Evolutionary conservation across 1,140 invertebrate genomes (phyloP), one percentile per base, ranked within the genome.

Genomic region (Ganaspis sp.): DNA sequence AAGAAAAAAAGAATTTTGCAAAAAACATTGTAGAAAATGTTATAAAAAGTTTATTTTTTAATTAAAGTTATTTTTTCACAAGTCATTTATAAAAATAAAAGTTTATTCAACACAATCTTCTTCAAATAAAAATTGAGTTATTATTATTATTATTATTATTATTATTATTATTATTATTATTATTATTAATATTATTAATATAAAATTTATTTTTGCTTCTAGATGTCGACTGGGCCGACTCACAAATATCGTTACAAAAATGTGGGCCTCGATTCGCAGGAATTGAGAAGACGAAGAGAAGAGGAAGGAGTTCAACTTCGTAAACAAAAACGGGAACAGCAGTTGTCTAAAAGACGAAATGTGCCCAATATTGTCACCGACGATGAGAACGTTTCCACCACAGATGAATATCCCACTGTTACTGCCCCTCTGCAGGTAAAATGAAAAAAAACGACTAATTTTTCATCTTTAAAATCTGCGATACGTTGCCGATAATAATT

Each of bases 241-340:
- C 97, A 99, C 90, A 97, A 98, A 87, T 95, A 98, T 90, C 95
- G 97, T 77, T 99, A 99, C 90, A 99, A 99, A 94, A 99, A 99
- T 92, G 93, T 94, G 79, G 97, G 95, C 4, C 90, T 99, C 79
- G 98, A 98, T 91, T 96, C 97, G 12, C 95, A 98, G 84, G 98
- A 99, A 90, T 91, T 99, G 75, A 92, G 98, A 23, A 93, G 98
- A 72, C 92, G 98, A 69, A 92, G 98, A 74, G 98, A 99, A 92
- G 98, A 99, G 87, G 98, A 99, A 92, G 98, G 98, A 38, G 96
- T 99, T 26, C 98, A 99, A 86, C 92, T 99, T 38, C 91, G 98
- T 26, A 99, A 99, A 92, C 97, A 98, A 85, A 99, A 99, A 90
- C 90, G 98, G 81, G 98, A 99, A 87, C 95, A 97, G 83, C 96